These are phyloP conservation scores for Anolis apletophallus DNA, from an alignment of 2,797 vertebrate genomes.

Conservation along the genomic window DNA sequence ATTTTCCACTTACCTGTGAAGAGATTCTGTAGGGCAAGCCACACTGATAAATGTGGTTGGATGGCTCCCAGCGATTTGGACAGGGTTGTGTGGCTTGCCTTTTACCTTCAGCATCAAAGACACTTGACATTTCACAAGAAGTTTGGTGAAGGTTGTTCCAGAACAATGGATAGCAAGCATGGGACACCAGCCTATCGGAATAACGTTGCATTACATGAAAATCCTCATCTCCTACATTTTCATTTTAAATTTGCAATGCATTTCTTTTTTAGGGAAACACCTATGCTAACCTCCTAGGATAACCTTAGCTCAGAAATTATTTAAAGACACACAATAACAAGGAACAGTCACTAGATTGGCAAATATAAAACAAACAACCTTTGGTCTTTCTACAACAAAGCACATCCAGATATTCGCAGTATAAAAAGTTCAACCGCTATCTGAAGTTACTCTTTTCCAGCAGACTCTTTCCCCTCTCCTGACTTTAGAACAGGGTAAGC, in stretches of 20 bases:
- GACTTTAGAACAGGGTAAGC: too few relatives aligned
- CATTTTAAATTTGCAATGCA: background rate
- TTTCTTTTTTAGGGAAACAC: background rate
- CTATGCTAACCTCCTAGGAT: background rate
- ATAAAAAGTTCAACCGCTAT: too few relatives aligned
- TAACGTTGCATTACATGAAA: background rate
- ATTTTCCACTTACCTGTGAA: constrained; percentile 76
- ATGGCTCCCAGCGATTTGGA: constrained; percentile 87
- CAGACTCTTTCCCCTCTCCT: too few relatives aligned
- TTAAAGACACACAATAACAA: too few relatives aligned
- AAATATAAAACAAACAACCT: too few relatives aligned
- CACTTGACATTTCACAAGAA: constrained; percentile 75
- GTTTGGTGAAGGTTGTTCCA: constrained; percentile 66
- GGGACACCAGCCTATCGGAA: constrained; percentile 77
- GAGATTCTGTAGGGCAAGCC: constrained; percentile 90
- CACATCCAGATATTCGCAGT: too few relatives aligned
- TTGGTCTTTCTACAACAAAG: too few relatives aligned
- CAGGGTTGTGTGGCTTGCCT: constrained; percentile 80
- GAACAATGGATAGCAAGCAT: constrained; percentile 79
- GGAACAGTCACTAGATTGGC: too few relatives aligned
- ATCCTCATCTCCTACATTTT: too few relatives aligned
- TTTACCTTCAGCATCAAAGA: constrained; percentile 70
- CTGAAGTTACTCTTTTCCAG: too few relatives aligned
- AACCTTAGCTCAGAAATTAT: too few relatives aligned
- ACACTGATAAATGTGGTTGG: constrained; percentile 91